Base-by-base conservation (phyloP, 1,140 invertebrate genomes). In the Philotrypesis tridentata region DNA sequence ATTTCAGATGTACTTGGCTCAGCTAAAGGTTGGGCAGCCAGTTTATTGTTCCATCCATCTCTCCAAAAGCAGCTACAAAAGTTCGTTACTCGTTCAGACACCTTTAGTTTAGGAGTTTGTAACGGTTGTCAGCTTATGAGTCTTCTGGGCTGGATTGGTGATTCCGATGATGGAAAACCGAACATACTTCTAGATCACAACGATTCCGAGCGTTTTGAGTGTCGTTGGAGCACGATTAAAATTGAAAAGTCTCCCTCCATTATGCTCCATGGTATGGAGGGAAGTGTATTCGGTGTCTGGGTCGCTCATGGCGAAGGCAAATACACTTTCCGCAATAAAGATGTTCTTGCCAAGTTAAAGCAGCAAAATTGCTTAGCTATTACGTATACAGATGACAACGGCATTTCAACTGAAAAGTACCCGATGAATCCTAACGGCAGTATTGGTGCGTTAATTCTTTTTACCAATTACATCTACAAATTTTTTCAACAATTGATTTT, bases 91-190 rank as follows among this genome's bases (percentile, higher is more conserved):
- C 93, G 97, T 27, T 84, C 92, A 3, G 95, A 99, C 88, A 98
- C 97, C 0, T 99, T 99, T 89, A 98, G 97, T 84, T 93, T 99
- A 67, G 98, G 98, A 61, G 97, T 99, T 12, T 99, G 98, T 88
- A 99, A 99, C 92, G 98, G 98, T 1, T 99, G 98, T 88, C 98
- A 99, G 88, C 90, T 99, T 61, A 97, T 99, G 96, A 96, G 95
- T 33, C 90, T 98, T 8, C 92, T 98, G 29, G 96, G 96, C 8
- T 97, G 96, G 95, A 91, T 97, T 43, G 94, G 95, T 67, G 72
- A 89, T 78, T 11, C 48, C 40, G 21, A 77, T 37, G 68, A 83
- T 68, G 73, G 72, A 77, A 89, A 92, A 79, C 92, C 94, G 8
- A 94, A 96, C 70, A 93, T 98, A 79, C 94, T 96, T 61, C 90